Conservation (phyloP, 2,888 invertebrate species). For the Andrena fulva region DNA sequence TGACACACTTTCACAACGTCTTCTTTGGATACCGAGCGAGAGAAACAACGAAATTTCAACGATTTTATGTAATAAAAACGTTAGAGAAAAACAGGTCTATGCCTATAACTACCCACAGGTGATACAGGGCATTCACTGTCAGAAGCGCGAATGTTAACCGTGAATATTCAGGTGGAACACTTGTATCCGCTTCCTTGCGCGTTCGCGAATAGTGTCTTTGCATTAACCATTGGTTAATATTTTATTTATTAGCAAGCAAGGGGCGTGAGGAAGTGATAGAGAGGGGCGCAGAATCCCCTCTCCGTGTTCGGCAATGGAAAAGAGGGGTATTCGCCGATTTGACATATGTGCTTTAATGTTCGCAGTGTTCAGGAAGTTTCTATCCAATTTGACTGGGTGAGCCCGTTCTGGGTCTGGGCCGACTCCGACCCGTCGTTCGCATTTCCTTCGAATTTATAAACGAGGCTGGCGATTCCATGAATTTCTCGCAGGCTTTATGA, state of each 20-base stretch:
- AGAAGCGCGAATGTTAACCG: constrained; percentile 2
- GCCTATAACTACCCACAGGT: background rate
- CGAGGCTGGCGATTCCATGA: too few species aligned
- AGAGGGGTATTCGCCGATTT: constrained; percentile 51
- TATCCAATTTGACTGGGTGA: background rate
- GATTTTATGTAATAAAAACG: background rate
- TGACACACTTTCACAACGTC: background rate
- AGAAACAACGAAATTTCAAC: background rate
- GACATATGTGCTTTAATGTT: constrained; percentile 38
- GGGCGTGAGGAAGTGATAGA: constrained; percentile 56
- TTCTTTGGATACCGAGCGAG: too few species aligned
- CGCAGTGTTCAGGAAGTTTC: constrained; percentile 27
- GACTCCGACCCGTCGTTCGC: too few species aligned
- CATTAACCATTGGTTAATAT: constrained; percentile 79
- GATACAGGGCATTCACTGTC: constrained; percentile 27
- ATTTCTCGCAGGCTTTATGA: too few species aligned
- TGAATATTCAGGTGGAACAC: constrained; percentile 39
- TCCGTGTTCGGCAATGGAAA: background rate
- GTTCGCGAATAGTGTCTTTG: constrained; percentile 78
- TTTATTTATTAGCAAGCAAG: constrained; percentile 78
- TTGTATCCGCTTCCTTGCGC: constrained; percentile 68
- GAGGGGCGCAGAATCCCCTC: constrained; percentile 30
- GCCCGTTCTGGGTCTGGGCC: background rate
- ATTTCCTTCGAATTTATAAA: too few species aligned
- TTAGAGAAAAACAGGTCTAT: background rate